phyloP scores from a whole-genome alignment of 2,797 vertebrate genomes.

The Amblyopsis hoosieri region DNA sequence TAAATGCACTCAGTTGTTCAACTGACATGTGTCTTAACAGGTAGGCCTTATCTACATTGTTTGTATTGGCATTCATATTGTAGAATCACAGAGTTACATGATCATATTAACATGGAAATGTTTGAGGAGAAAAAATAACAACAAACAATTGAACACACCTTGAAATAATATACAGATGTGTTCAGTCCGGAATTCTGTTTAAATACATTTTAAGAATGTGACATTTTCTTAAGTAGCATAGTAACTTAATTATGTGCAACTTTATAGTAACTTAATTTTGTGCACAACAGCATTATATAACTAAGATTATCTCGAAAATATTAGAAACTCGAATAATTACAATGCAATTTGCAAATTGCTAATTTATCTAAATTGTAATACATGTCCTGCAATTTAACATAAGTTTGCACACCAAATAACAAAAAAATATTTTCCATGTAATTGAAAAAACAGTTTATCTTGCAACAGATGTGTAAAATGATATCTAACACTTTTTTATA shows the following conservation, averaged over 20 bases:
- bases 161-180: no score
- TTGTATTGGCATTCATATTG: neutral
- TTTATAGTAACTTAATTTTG: neutral
- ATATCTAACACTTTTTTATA: conserved; percentile 1
- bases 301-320: neutral
- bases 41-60: neutral
- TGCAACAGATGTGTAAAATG: neutral
- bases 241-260: neutral
- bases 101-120: no score
- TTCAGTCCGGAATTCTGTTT: no score
- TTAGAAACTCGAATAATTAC: neutral
- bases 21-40: neutral
- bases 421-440: conserved; percentile 7
- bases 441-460: conserved; percentile 15
- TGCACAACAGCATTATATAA: neutral
- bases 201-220: neutral
- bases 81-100: neutral
- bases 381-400: conserved; percentile 19
- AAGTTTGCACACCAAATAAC: conserved; percentile 11
- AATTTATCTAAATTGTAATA: neutral
- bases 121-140: no score
- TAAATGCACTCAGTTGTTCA: neutral
- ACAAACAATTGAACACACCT: no score
- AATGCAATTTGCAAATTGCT: neutral
- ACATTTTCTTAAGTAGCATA: neutral